Conservation (phyloP, 2,888 invertebrate genomes). For the Leptinotarsa peninsularis region DNA sequence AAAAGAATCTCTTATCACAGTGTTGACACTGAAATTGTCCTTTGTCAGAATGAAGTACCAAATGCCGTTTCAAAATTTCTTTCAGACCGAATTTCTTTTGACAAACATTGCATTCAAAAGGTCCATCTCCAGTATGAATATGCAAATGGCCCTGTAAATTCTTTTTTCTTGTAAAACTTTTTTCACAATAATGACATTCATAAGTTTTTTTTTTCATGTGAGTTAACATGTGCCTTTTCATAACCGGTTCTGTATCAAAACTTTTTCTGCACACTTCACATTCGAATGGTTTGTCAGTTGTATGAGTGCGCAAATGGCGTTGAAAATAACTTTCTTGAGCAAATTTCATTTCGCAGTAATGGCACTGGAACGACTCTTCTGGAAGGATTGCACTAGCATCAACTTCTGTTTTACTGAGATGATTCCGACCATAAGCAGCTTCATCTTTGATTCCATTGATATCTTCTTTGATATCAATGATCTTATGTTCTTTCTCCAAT, state of each 20-base stretch:
- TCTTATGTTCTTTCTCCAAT: too few relatives aligned
- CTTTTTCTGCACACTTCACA: constrained; percentile 1
- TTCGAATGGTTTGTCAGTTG: neutral
- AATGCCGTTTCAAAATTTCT: neutral
- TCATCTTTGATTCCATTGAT: too few relatives aligned
- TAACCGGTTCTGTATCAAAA: neutral
- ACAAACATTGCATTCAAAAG: neutral
- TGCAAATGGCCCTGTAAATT: neutral
- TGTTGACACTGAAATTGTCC: neutral
- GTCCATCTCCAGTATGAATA: neutral
- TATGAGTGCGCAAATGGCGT: neutral
- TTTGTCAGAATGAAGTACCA: neutral
- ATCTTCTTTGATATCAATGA: too few relatives aligned
- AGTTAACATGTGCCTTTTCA: neutral
- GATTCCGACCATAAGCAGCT: neutral
- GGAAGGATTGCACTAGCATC: neutral
- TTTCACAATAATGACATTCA: neutral
- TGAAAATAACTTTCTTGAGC: neutral
- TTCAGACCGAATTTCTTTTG: neutral
- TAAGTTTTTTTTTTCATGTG: neutral
- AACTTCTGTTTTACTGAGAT: neutral
- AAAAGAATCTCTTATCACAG: neutral
- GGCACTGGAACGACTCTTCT: neutral
- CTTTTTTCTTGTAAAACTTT: neutral
- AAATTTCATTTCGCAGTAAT: neutral